Evolutionary conservation across 2,888 invertebrate genomes (phyloP), one percentile per base, ranked within the genome.

Genomic region (Leptogaster cylindrica): DNA sequence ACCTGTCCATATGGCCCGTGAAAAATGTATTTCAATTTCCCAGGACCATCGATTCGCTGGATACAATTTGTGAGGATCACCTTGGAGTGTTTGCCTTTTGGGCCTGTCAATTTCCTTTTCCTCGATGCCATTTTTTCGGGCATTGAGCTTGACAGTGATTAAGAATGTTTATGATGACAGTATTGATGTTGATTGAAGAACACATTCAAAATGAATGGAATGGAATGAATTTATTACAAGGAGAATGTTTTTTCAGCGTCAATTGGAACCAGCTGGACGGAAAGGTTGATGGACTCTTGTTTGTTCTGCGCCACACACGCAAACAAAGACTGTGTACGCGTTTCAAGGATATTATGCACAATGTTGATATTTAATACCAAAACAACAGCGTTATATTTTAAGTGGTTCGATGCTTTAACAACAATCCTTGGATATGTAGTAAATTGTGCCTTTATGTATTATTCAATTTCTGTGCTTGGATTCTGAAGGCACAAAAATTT

Each of bases 151-250:
- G 65, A 65, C 65, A 65, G 65, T 65, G 65, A 65, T 65, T 65
- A 65, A 65, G 50, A 51, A 65, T 65, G 50, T 65, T 65, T 65
- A 65, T 51, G 65, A 50, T 50, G 65, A 65, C 65, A 65, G 25
- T 25, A 65, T 65, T 65, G 50, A 65, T 65, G 39, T 65, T 65
- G 51, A 65, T 65, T 65, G 65, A 65, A 65, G 61, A 44, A 18
- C n/a, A 44, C 28, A 44, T 28, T 27, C 44, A 14, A n/a, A n/a
- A 46, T 46, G n/a, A 23, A 25, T 18, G 6, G 44, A 44, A 20
- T 7, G 44, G 16, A 61, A 41, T 20, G 18, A 44, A 44, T n/a
- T 61, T 41, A 61, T 12, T 25, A 44, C 16, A 31, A 31, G n/a
- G 33, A 52, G 16, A 55, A 55, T 55, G 23, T 36, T 55, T 23